Evolutionary conservation across 37 sponge, comb jelly and placozoan species (phyloP).

Genomic region (Diacarnus erythraeanus): DNA sequence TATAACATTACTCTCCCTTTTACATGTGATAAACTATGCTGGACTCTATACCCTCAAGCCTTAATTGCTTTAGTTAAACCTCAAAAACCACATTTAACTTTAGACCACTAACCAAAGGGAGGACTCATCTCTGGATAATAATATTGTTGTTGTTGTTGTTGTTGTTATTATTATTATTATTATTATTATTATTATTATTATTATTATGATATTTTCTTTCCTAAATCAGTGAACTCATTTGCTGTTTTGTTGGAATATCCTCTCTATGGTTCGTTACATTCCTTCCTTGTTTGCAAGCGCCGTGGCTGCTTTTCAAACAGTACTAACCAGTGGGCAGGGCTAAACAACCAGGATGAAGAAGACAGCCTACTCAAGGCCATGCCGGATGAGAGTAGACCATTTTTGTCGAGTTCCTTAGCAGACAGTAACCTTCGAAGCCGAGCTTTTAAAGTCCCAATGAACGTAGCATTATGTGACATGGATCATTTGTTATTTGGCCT

Average conservation of each 20-base stretch:
- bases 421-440: background rate
- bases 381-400: background rate
- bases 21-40: too few species aligned
- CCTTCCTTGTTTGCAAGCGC: constrained; percentile 32
- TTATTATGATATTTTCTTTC: too few species aligned
- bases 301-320: constrained; percentile 10
- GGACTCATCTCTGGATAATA: too few species aligned
- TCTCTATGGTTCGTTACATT: constrained; percentile 14
- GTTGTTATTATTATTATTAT: too few species aligned
- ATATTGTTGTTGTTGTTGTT: too few species aligned
- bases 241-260: constrained; percentile 42
- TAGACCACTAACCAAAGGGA: too few species aligned
- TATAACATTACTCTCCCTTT: too few species aligned
- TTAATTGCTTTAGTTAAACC: too few species aligned
- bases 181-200: too few species aligned
- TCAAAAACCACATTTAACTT: too few species aligned
- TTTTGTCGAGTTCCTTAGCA: background rate
- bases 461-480: background rate
- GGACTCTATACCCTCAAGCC: too few species aligned
- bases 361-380: background rate
- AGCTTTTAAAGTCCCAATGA: background rate
- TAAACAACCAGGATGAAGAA: background rate
- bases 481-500: background rate
- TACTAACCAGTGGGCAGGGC: constrained; percentile 9
- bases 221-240: background rate